phyloP scores from a whole-genome alignment of 2,797 vertebrate genomes.

The Columba guinea region DNA sequence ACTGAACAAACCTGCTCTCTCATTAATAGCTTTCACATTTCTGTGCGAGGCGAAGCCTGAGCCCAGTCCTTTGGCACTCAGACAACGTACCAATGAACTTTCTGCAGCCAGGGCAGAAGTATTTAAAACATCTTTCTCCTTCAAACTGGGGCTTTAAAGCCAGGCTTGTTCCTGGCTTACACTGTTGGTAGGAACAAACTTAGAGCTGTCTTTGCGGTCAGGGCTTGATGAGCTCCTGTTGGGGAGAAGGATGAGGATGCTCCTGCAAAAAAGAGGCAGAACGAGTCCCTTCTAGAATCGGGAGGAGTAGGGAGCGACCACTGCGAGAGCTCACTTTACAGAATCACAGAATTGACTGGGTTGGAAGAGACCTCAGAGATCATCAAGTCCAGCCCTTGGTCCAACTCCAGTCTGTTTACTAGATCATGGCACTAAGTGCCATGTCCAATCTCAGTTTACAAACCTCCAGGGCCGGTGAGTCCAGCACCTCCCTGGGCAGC shows the following conservation, averaged over 20 bases:
- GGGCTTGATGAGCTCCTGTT: background rate
- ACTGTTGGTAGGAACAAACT: background rate
- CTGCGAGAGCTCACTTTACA: background rate
- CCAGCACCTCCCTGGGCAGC: no score
- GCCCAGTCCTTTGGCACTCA: background rate
- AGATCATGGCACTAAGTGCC: no score
- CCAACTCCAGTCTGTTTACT: no score
- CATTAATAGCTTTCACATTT: background rate
- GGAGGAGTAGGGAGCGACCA: background rate
- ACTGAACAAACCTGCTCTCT: background rate
- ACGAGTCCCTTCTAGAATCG: background rate
- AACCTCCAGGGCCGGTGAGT: no score
- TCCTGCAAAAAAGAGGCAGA: background rate
- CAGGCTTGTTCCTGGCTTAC: background rate
- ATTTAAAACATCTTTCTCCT: background rate
- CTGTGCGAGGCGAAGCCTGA: background rate
- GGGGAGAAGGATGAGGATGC: background rate
- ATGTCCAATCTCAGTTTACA: no score
- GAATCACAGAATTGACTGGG: background rate
- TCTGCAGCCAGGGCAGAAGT: background rate
- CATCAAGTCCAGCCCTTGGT: no score
- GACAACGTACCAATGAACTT: background rate
- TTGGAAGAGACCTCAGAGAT: no score
- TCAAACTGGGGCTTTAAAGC: background rate
- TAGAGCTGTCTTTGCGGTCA: background rate